Conservation (phyloP, 2,888 invertebrate species). For the Cheilosia scutellata region DNA sequence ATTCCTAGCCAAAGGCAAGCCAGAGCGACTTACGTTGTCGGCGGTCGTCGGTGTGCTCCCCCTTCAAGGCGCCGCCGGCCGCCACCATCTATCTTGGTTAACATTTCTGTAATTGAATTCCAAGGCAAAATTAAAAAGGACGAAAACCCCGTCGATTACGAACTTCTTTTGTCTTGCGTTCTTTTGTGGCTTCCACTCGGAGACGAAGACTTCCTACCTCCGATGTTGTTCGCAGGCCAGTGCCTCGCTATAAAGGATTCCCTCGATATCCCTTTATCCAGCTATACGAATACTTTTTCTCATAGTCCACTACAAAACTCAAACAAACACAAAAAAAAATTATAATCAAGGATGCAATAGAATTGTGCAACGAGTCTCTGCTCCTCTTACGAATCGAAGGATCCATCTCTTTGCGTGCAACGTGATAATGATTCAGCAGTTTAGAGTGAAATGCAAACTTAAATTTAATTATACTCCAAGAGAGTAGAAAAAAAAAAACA, state of each 20-base stretch:
- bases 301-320: conserved; percentile 14
- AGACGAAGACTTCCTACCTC: conserved; percentile 29
- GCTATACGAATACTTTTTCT: conserved; percentile 13
- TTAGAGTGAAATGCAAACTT: conserved; percentile 75
- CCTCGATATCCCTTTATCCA: conserved; percentile 48
- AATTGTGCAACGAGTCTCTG: conserved; percentile 39
- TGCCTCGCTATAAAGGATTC: conserved; percentile 41
- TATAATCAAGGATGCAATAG: conserved; percentile 31
- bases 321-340: conserved; percentile 22
- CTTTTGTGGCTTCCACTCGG: conserved; percentile 56
- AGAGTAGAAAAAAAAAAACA: conserved; percentile 41
- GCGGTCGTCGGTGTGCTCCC: not conserved
- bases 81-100: conserved; percentile 30
- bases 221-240: conserved; percentile 24
- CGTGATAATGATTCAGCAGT: conserved; percentile 73
- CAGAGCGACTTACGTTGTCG: conserved; percentile 8
- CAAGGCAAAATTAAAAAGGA: conserved; percentile 24
- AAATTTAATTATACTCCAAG: conserved; percentile 67
- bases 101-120: conserved; percentile 70
- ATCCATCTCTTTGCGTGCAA: conserved; percentile 58
- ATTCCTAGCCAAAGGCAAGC: conserved; percentile 21
- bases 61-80: conserved; percentile 12
- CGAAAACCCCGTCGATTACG: not conserved
- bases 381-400: conserved; percentile 58
- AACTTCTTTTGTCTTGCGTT: conserved; percentile 49